These are phyloP conservation scores for Chaitophorus viminalis DNA, from an alignment of 2,888 invertebrate species.

Conservation along the genomic window DNA sequence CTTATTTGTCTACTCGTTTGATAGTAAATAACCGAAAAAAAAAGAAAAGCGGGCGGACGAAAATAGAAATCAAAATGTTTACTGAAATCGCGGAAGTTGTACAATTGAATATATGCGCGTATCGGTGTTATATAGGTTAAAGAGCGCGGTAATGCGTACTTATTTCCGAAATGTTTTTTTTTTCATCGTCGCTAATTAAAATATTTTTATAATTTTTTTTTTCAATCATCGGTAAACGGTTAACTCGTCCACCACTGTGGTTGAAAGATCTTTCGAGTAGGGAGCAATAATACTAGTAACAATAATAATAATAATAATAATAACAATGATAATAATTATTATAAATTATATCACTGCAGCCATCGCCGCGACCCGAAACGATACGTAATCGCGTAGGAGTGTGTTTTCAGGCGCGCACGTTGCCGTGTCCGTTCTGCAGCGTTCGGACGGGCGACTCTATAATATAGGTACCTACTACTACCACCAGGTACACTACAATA, in stretches of 20 bases:
- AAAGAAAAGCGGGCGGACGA: neutral
- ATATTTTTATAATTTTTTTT: neutral
- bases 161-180: neutral
- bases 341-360: neutral
- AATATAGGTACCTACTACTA: neutral
- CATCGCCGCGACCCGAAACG: neutral
- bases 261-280: neutral
- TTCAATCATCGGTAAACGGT: neutral
- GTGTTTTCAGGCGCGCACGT: neutral
- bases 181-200: neutral
- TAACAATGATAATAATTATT: neutral
- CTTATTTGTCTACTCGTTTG: neutral
- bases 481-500: neutral
- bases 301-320: neutral
- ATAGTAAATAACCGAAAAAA: neutral
- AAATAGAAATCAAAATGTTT: neutral
- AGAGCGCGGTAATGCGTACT: neutral
- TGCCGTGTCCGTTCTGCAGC: neutral
- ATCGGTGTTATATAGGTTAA: too few relatives aligned
- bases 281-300: neutral
- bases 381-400: neutral
- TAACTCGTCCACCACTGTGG: neutral
- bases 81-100: neutral
- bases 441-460: neutral
- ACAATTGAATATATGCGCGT: neutral